Evolutionary conservation across 1,140 invertebrate species (phyloP), one percentile per base, ranked within the genome.

Genomic region (Drosophila tsacasi): DNA sequence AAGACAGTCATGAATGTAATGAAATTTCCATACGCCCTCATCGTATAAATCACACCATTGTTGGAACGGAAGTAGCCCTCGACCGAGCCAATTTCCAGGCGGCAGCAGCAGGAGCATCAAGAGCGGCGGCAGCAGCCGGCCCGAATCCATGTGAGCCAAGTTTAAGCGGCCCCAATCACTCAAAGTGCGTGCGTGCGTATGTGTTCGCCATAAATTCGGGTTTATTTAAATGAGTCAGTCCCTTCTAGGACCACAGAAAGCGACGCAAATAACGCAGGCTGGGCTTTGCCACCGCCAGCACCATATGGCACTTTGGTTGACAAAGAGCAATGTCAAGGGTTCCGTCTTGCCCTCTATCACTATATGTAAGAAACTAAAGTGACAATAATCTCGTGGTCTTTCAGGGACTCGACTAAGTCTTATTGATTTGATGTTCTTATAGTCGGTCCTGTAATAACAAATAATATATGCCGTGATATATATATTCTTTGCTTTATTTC

Each of bases 1-100:
- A 52, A 61, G 40, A 46, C 27, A 21, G 50, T 54, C 62, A 57
- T 83, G 62, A 65, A 68, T 66, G 73, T 81, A 89, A 89, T 87
- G 69, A 83, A 87, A 87, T 87, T 86, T 83, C 68, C 64, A 75
- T 75, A 74, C 59, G 58, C 65, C 58, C 40, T 35, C 68, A 57
- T 78, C 68, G 73, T 80, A 87, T 87, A 89, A 87, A 83, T 87
- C 83, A 89, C 84, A 83, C 83, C 73, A 87, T 87, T 84, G 84
- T 87, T 81, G 81, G 64, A 78, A 66, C 77, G 84, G 83, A 87
- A 87, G 86, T 87, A 65, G 66, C 80, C 83, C 66, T 72, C 52
- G 55, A 50, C 69, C 66, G 46, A 46, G 44, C 67, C 44, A 72
- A 72, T 60, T 72, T 73, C 44, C 67, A 73, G 67, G 9, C 69